phyloP scores from a whole-genome alignment of 92 coral and sea anemone genomes.

The Parazoanthus swiftii region DNA sequence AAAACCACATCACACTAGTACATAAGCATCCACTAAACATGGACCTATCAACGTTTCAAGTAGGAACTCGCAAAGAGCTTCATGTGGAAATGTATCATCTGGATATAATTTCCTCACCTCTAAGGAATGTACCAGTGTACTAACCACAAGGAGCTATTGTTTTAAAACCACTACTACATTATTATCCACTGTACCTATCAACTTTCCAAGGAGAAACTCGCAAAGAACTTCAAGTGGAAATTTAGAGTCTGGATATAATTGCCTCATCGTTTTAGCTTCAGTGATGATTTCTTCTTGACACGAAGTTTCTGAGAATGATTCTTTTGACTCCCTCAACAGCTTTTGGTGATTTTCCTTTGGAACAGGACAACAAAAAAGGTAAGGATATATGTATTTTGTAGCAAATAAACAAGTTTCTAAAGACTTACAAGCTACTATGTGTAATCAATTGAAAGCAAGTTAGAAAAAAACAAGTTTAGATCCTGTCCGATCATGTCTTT shows the following conservation, averaged over 20 bases:
- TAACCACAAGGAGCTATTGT: background rate
- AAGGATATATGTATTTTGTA: too few species aligned
- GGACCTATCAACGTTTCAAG: constrained; percentile 36
- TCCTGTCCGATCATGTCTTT: too few species aligned
- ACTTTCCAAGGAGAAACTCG: constrained; percentile 49
- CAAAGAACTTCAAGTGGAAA: constrained; percentile 75
- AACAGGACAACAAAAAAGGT: background rate
- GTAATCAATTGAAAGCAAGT: too few species aligned
- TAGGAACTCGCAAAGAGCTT: constrained; percentile 55
- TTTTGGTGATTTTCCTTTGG: background rate
- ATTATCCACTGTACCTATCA: constrained; percentile 1
- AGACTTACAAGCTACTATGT: too few species aligned
- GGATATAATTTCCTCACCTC: constrained; percentile 62
- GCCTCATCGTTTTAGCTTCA: constrained; percentile 71
- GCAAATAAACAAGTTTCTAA: too few species aligned
- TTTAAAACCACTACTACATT: background rate
- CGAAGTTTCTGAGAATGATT: constrained; percentile 20
- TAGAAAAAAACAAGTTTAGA: too few species aligned
- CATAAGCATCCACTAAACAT: background rate
- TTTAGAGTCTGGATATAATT: constrained; percentile 48
- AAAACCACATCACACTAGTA: background rate
- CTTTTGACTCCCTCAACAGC: constrained; percentile 46
- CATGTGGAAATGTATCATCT: constrained; percentile 58
- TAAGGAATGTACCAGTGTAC: background rate
- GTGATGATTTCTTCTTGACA: constrained; percentile 32